phyloP scores from a whole-genome alignment of 2,113 vertebrate species.

The Dermatemys mawii region DNA sequence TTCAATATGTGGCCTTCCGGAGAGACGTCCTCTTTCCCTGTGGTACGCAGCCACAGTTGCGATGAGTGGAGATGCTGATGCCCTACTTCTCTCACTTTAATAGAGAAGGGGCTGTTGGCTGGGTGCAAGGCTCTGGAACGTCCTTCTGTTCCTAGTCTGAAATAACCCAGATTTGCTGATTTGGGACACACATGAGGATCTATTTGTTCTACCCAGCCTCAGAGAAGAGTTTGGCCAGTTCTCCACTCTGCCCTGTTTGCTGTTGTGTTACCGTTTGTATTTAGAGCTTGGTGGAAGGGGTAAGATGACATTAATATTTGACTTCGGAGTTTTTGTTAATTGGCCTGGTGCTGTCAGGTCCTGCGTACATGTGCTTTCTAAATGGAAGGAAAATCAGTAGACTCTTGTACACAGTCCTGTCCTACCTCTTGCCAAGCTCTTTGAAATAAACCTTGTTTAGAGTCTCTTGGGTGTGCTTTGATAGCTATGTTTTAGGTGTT shows the following conservation, averaged over 20 bases:
- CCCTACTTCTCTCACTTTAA: neutral
- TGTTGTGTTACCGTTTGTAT: neutral
- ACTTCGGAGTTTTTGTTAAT: neutral
- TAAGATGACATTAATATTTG: neutral
- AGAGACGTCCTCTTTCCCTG: slow-evolving; percentile 38
- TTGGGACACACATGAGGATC: neutral
- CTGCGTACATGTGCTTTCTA: neutral
- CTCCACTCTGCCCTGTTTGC: neutral
- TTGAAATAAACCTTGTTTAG: neutral
- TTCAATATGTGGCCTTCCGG: slow-evolving; percentile 59
- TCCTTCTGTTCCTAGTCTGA: neutral
- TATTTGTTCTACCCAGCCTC: neutral
- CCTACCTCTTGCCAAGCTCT: neutral
- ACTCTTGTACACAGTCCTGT: neutral
- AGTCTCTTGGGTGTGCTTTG: neutral
- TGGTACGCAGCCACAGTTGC: neutral
- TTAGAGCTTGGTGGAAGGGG: neutral
- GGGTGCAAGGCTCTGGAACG: neutral
- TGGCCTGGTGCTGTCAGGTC: neutral
- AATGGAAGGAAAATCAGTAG: neutral
- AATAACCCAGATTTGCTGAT: neutral
- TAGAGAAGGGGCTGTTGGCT: neutral
- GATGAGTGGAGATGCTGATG: neutral
- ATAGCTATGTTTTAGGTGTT: neutral
- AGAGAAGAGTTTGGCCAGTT: neutral